phyloP scores from a whole-genome alignment of 2,797 vertebrate species.

The Echiichthys vipera region DNA sequence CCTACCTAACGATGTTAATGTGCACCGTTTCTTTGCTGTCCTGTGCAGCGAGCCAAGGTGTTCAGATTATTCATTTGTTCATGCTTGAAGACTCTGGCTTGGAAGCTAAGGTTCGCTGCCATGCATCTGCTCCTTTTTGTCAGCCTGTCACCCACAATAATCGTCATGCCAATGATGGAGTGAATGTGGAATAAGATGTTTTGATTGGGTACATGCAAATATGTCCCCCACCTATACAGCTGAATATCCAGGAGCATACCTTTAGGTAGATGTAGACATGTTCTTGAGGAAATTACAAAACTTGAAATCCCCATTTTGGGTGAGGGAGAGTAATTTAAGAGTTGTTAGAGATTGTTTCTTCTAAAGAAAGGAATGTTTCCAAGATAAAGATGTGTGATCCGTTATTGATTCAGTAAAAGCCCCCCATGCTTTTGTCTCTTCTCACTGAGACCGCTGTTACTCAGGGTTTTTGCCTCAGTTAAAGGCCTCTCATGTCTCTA shows the following conservation, averaged over 20 bases:
- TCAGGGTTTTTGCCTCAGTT: slow-evolving; percentile 24
- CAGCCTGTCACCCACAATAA: slow-evolving; percentile 2
- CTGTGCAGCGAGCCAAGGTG: background rate
- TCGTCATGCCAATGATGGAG: background rate
- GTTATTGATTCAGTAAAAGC: slow-evolving; percentile 37
- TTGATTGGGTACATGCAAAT: background rate
- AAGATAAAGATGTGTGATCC: slow-evolving; percentile 27
- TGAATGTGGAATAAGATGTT: slow-evolving; percentile 16
- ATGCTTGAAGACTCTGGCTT: background rate
- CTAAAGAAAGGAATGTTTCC: background rate
- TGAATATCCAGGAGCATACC: background rate
- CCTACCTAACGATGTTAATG: background rate
- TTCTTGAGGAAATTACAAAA: background rate
- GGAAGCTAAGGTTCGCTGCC: slow-evolving; percentile 8
- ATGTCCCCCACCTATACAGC: background rate
- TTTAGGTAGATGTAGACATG: background rate
- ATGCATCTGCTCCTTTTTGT: slow-evolving; percentile 20
- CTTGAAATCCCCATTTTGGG: background rate
- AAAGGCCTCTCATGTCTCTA: slow-evolving; percentile 38
- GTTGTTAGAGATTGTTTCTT: slow-evolving; percentile 6
- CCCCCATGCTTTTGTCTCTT: slow-evolving; percentile 21
- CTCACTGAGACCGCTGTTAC: slow-evolving; percentile 11
- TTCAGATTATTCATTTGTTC: background rate
- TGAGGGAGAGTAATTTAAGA: too few species aligned
- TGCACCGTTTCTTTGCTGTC: background rate